Base-by-base conservation (phyloP, 2,888 invertebrate genomes). In the Dinocampus coccinellae region DNA sequence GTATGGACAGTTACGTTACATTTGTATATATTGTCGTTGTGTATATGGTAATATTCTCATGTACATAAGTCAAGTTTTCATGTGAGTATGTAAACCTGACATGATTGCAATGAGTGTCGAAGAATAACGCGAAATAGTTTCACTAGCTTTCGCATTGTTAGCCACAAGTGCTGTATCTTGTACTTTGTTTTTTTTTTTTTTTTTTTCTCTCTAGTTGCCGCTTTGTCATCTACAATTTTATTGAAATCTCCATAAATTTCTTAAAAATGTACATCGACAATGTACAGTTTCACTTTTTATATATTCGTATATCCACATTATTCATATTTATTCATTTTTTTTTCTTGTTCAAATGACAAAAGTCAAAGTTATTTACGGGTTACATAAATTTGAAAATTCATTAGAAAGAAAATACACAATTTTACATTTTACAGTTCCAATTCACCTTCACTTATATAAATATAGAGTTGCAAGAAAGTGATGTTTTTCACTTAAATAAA, bases 111-210 rank as follows among this genome's bases (percentile, higher is more conserved):
- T 16, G 16, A 47, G 33, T 58, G 33, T 58, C 34, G 58, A 55
- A 55, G 55, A 55, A 24, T 53, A 22, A 55, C 55, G 55, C 22
- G 26, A 55, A 26, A 55, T 16, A 57, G 26, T 58, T 58, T 58
- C 58, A 16, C 58, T n/a, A 29, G 58, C 58, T 58, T 58, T 58
- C 58, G 29, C 20, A 55, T 55, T 26, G 55, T 55, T 55, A 55
- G 55, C 26, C 55, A 6, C 55, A 55, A 20, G 47, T 36, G 36
- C 9, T 36, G 10, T 33, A 7, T 39, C 39, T 16, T 22, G n/a
- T 26, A 24, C 1, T 24, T 13, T 26, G 2, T 55, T 13, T 11
- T 9, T 55, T 9, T 55, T 3, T 11, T 13, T 55, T 55, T 22
- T 13, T 24, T 22, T 24, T n/a, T 55, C 26, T 10, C 1, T 16